Conservation (phyloP, 2,888 invertebrate genomes). For the Latrodectus hesperus region DNA sequence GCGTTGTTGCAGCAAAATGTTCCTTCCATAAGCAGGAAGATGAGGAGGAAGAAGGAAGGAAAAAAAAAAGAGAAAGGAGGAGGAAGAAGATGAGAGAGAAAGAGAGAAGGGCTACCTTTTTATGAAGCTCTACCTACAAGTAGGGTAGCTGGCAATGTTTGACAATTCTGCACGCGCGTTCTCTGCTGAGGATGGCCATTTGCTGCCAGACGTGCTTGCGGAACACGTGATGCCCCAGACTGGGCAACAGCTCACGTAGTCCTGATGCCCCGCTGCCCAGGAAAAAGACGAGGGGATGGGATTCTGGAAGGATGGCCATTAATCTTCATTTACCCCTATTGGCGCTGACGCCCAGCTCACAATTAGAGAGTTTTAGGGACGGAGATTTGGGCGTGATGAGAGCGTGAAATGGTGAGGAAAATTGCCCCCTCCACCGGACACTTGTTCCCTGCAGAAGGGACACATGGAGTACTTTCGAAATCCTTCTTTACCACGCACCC, state of each 20-base stretch:
- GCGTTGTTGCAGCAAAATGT: constrained; percentile 18
- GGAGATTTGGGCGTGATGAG: constrained; percentile 66
- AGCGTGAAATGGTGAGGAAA: constrained; percentile 59
- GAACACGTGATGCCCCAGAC: constrained; percentile 43
- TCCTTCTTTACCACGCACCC: background rate
- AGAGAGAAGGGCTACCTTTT: constrained; percentile 16
- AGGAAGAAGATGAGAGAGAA: constrained; percentile 1
- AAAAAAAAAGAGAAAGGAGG: background rate
- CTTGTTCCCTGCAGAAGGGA: background rate
- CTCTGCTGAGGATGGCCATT: constrained; percentile 61
- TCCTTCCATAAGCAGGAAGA: constrained; percentile 9
- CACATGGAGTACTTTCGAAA: background rate
- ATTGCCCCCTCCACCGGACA: constrained; percentile 27
- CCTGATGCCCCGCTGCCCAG: constrained; percentile 7
- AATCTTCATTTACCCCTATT: constrained; percentile 69
- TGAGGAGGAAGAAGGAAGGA: constrained; percentile 11
- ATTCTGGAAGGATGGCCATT: constrained; percentile 47
- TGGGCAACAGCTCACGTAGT: constrained; percentile 46
- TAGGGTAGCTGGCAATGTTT: constrained; percentile 66
- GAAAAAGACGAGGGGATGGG: constrained; percentile 51
- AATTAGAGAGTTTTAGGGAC: constrained; percentile 66
- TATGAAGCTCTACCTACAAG: constrained; percentile 47
- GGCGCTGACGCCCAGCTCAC: constrained; percentile 67
- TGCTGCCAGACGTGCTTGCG: constrained; percentile 52
- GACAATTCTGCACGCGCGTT: constrained; percentile 68